Conservation (phyloP, 2,888 invertebrate genomes). For the Hydrotaea cyrtoneurina region DNA sequence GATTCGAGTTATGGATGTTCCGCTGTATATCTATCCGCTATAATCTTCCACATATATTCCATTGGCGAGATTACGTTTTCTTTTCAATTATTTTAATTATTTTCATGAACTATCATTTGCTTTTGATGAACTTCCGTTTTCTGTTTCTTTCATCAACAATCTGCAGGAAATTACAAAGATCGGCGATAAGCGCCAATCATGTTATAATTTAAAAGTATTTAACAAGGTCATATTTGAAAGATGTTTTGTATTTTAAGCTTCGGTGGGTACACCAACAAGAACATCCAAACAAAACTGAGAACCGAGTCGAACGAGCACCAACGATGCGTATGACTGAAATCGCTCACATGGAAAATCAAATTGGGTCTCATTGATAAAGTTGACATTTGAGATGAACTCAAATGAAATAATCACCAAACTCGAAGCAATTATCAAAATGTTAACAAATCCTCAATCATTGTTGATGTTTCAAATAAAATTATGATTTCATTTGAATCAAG, state of each 20-base stretch:
- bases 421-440: not conserved
- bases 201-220: slow-evolving; percentile 34
- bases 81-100: too few species aligned
- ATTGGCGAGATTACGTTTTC: too few species aligned
- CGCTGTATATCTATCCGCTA: too few species aligned
- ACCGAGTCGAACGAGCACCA: slow-evolving; percentile 20
- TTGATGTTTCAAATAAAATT: not conserved
- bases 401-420: slow-evolving; percentile 53
- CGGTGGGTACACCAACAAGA: slow-evolving; percentile 10
- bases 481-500: too few species aligned
- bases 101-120: too few species aligned
- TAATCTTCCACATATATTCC: not conserved
- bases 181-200: slow-evolving; percentile 52
- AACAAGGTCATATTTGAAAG: slow-evolving; percentile 55
- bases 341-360: slow-evolving; percentile 35
- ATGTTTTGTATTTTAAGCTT: not conserved
- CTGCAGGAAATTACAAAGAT: slow-evolving; percentile 64
- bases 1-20: too few species aligned
- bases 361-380: slow-evolving; percentile 67
- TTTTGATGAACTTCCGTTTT: slow-evolving; percentile 43
- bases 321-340: slow-evolving; percentile 59
- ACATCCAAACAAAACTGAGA: slow-evolving; percentile 34
- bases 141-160: slow-evolving; percentile 22
- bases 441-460: slow-evolving; percentile 12
- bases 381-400: slow-evolving; percentile 72